Evolutionary conservation across 2,888 invertebrate genomes (phyloP).

Genomic region (Andrena haemorrhoa): DNA sequence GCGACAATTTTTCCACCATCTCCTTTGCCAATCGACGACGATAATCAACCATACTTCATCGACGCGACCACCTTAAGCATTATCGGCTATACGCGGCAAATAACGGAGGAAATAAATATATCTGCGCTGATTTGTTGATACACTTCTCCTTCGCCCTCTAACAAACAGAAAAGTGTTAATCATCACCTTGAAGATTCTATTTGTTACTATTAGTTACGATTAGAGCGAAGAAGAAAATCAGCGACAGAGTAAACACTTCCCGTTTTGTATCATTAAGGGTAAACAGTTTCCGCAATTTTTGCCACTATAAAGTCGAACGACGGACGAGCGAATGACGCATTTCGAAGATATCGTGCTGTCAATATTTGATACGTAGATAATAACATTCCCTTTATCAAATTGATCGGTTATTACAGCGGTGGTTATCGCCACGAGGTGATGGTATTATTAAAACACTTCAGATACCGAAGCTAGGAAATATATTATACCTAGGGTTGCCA

Average conservation of each 20-base stretch:
- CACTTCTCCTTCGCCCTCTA: neutral
- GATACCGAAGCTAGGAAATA: too few relatives aligned
- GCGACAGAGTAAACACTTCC: neutral
- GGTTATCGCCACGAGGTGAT: neutral
- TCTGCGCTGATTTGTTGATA: neutral
- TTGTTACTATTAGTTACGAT: neutral
- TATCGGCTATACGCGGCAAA: constrained; percentile 3
- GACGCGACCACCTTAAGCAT: neutral
- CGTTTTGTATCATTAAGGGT: neutral
- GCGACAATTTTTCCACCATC: constrained; percentile 28
- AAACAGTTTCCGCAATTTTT: constrained; percentile 12
- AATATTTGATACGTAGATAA: constrained; percentile 5
- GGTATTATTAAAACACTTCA: neutral
- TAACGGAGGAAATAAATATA: constrained; percentile 4
- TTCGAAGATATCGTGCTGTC: neutral
- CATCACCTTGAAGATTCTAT: neutral
- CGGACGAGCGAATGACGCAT: neutral
- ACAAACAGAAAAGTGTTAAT: neutral
- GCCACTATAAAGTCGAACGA: neutral
- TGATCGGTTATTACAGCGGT: neutral
- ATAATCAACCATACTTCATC: neutral
- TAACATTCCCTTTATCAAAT: neutral
- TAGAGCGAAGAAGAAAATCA: neutral
- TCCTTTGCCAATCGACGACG: neutral
- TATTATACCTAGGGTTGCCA: too few relatives aligned